Conservation (phyloP, 1,140 invertebrate genomes). For the Matsumurasca onukii region DNA sequence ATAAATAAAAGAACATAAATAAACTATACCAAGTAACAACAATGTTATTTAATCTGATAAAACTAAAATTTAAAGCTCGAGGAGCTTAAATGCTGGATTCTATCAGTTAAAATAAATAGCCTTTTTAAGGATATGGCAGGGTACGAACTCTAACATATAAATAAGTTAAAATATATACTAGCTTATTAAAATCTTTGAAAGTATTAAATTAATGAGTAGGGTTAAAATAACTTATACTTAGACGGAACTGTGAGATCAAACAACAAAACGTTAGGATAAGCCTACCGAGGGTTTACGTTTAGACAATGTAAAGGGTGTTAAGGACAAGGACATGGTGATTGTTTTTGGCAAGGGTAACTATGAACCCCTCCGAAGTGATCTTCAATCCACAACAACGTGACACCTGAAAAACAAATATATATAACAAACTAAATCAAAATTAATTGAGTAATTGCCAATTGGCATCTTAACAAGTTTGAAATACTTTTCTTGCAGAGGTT, state of each 20-base stretch:
- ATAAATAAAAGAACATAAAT: conserved; percentile 7
- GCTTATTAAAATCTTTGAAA: background rate
- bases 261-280: background rate
- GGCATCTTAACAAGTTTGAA: too few relatives aligned
- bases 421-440: too few relatives aligned
- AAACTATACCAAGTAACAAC: background rate
- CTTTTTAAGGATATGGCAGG: background rate
- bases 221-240: conserved; percentile 12
- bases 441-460: too few relatives aligned
- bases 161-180: background rate
- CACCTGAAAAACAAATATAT: conserved; percentile 62
- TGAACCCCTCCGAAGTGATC: conserved; percentile 94
- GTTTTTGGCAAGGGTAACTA: conserved; percentile 96
- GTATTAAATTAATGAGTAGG: background rate
- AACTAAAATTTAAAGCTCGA: too few relatives aligned
- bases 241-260: conserved; percentile 31
- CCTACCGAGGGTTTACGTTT: background rate
- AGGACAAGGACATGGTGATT: conserved; percentile 97
- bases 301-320: conserved; percentile 92
- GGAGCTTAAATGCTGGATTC: conserved; percentile 6
- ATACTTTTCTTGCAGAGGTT: too few relatives aligned
- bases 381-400: conserved; percentile 96
- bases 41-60: background rate
- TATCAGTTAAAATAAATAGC: background rate
- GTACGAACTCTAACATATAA: conserved; percentile 5